A percentile compares a stretch with the other conserved stretches of the same genome.
Conservation (phyloP, 2,113 vertebrate genomes). For the Ariopsis seemanni region DNA sequence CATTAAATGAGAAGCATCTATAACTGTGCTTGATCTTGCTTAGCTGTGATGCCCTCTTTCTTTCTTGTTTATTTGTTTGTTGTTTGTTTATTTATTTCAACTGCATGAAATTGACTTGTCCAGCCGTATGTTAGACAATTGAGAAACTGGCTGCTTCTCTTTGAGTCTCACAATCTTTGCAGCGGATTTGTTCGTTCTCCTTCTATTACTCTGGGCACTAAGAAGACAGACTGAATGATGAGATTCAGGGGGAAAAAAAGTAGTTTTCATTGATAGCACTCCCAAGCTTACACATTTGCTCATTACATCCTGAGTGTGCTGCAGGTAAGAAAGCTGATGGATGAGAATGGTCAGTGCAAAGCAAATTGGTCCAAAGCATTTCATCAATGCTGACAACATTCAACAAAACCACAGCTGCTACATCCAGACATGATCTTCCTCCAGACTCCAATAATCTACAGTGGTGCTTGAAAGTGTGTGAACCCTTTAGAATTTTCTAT, state of each 20-base stretch:
- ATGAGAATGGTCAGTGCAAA: not conserved
- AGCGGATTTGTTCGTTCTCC: slow-evolving; percentile 19
- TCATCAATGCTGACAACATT: not conserved
- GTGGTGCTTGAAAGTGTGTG: too few species aligned
- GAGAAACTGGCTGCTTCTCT: slow-evolving; percentile 11
- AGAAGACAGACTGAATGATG: slow-evolving; percentile 22
- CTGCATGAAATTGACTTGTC: slow-evolving; percentile 22
- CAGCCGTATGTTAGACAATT: slow-evolving; percentile 10
- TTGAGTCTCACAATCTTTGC: slow-evolving; percentile 1
- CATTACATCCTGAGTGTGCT: not conserved
- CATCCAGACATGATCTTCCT: not conserved
- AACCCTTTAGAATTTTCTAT: too few species aligned
- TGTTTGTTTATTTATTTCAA: not conserved
- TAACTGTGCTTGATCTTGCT: not conserved
- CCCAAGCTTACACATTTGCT: not conserved
- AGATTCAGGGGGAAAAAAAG: not conserved
- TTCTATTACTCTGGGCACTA: slow-evolving; percentile 24
- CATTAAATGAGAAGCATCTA: not conserved
- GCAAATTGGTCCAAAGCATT: not conserved
- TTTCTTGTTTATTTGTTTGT: not conserved
- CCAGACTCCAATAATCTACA: not conserved
- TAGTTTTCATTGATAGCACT: not conserved
- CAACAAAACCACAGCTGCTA: not conserved
- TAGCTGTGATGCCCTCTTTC: not conserved
- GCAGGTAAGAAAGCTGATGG: not conserved